These are phyloP conservation scores for Pandemis corylana DNA, from an alignment of 2,888 invertebrate species.

Conservation along the genomic window DNA sequence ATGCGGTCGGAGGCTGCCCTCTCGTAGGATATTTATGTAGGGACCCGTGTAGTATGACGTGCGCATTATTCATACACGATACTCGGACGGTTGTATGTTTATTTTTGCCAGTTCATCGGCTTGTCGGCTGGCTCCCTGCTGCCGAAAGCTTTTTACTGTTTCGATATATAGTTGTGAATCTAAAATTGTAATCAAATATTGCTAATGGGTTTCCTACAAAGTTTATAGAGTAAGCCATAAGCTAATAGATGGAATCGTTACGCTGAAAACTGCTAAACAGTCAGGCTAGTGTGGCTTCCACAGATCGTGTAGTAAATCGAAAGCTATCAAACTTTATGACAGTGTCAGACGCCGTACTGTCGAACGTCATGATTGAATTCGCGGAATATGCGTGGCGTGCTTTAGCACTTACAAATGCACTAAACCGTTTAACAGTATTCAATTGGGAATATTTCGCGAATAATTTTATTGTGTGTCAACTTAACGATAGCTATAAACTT, in stretches of 20 bases:
- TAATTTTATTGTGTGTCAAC: constrained; percentile 28
- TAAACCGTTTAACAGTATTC: constrained; percentile 48
- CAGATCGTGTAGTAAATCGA: constrained; percentile 55
- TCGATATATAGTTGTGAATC: constrained; percentile 39
- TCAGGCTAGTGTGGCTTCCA: constrained; percentile 24
- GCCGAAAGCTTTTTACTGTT: constrained; percentile 42
- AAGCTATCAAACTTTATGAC: constrained; percentile 77
- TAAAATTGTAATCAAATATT: constrained; percentile 16
- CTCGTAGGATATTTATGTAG: constrained; percentile 82
- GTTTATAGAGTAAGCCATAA: background rate
- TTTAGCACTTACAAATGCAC: constrained; percentile 68
- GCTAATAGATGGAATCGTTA: background rate
- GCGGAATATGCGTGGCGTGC: constrained; percentile 66
- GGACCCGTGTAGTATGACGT: constrained; percentile 79
- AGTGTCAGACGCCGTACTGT: constrained; percentile 69
- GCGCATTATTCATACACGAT: constrained; percentile 81
- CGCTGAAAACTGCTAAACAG: constrained; percentile 49
- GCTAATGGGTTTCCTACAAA: constrained; percentile 1
- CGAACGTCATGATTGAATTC: constrained; percentile 69
- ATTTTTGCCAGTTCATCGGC: constrained; percentile 80
- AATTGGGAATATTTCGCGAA: constrained; percentile 15
- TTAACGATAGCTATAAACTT: constrained; percentile 22
- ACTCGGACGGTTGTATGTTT: constrained; percentile 75
- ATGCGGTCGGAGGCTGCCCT: constrained; percentile 81
- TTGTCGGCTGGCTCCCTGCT: constrained; percentile 52